Base-by-base conservation (phyloP, 1,140 invertebrate species). In the Hypsibius dujardini region DNA sequence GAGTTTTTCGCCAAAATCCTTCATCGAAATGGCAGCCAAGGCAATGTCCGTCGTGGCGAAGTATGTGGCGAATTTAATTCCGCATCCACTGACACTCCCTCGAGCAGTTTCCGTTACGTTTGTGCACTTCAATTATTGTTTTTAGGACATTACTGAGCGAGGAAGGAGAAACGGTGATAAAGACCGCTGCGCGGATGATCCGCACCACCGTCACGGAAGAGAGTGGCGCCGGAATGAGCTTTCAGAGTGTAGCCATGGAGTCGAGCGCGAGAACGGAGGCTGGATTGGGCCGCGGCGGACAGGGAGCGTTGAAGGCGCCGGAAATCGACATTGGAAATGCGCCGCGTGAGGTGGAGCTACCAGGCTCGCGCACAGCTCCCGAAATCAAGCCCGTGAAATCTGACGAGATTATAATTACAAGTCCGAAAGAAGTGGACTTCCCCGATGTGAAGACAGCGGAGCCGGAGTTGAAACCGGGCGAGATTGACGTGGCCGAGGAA, bases 291-390 rank as follows among this genome's bases (percentile, higher is more conserved):
- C 7, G n/a, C n/a, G 50, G 7, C n/a, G n/a, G 50, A 7, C 50
- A 56, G 7, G 50, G 7, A 56, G 50, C 50, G 7, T 7, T 7
- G 7, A n/a, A 56, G n/a, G 50, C 7, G 50, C n/a, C n/a, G 50
- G 62, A 67, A 67, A 67, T 7, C 7, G 62, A 42, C 3, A 7
- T 67, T 67, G 62, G 62, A 67, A 67, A 42, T 14, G 50, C n/a
- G 50, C 62, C 42, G 3, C 3, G 42, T 14, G 62, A 67, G 45
- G 45, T 42, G 12, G 50, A n/a, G n/a, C 45, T 67, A 3, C 7
- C 62, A 12, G 7, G 42, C 42, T 3, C 62, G 42, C 7, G 3
- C 12, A 67, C 7, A 3, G 62, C 3, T 3, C 7, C 62, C 7
- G 62, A 67, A 67, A 42, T 67, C 42, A 67, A 67, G 3, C 62